Percentiles rank a stretch among this genome's conserved stretches.
Conservation (phyloP, 2,113 vertebrate genomes). For the Chaetodon trifascialis region DNA sequence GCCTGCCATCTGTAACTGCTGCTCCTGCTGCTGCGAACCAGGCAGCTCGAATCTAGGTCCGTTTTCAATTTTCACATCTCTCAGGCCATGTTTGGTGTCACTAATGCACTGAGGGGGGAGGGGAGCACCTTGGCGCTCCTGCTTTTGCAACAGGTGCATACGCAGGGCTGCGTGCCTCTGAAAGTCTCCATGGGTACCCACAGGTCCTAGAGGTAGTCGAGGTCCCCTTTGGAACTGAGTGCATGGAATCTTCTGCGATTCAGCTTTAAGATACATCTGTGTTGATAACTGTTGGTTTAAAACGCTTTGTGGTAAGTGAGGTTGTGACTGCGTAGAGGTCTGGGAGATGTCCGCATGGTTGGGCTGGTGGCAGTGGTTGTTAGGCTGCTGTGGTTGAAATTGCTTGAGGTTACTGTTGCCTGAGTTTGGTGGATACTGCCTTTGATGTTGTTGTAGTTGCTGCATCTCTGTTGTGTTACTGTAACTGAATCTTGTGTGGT, state of each 20-base stretch:
- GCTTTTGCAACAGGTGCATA: slow-evolving; percentile 92
- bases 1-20: slow-evolving; percentile 69
- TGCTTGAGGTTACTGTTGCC: slow-evolving; percentile 83
- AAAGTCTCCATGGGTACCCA: slow-evolving; percentile 80
- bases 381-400: slow-evolving; percentile 81
- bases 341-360: slow-evolving; percentile 74
- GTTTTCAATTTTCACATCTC: slow-evolving; percentile 88
- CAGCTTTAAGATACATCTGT: slow-evolving; percentile 79
- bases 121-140: slow-evolving; percentile 87
- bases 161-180: slow-evolving; percentile 91
- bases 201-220: slow-evolving; percentile 81
- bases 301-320: slow-evolving; percentile 75
- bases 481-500: slow-evolving; percentile 72
- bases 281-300: slow-evolving; percentile 69
- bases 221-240: slow-evolving; percentile 78
- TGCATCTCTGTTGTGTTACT: slow-evolving; percentile 81
- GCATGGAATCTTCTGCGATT: slow-evolving; percentile 72
- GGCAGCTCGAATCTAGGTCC: slow-evolving; percentile 79
- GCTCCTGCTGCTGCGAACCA: slow-evolving; percentile 73
- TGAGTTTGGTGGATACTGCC: slow-evolving; percentile 84
- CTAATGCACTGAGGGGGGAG: slow-evolving; percentile 79
- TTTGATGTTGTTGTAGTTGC: slow-evolving; percentile 79
- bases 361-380: slow-evolving; percentile 79
- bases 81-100: slow-evolving; percentile 75
- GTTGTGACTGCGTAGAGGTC: slow-evolving; percentile 80